These are phyloP conservation scores for Coregonus suidteri DNA, from an alignment of 2,797 vertebrate genomes.

Conservation along the genomic window DNA sequence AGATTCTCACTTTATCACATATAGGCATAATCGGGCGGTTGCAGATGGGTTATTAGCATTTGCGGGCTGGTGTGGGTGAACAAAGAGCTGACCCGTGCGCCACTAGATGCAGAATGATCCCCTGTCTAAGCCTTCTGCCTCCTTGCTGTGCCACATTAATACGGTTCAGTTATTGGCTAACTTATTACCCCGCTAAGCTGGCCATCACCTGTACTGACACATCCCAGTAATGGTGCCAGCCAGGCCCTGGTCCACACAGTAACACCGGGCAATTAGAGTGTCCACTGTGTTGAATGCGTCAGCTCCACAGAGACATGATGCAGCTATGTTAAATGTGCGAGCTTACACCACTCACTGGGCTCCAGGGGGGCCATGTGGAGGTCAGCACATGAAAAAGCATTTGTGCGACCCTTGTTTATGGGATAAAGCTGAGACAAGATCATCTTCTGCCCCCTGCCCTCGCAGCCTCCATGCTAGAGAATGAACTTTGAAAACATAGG, in stretches of 20 bases:
- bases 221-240: neutral
- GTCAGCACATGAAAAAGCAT: neutral
- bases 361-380: neutral
- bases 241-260: neutral
- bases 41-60: too few relatives aligned
- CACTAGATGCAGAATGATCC: neutral
- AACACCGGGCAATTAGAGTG: neutral
- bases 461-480: neutral
- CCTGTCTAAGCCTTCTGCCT: neutral
- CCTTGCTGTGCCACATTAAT: neutral
- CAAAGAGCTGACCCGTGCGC: too few relatives aligned
- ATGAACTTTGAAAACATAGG: neutral
- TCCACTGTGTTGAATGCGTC: neutral
- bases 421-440: neutral
- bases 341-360: neutral
- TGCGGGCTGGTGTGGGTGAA: too few relatives aligned
- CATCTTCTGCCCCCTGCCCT: neutral
- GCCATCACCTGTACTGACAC: neutral
- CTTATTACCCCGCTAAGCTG: neutral
- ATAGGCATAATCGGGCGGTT: too few relatives aligned
- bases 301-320: conserved; percentile 9
- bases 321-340: neutral
- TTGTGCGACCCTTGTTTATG: neutral
- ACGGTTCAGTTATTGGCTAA: neutral
- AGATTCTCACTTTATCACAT: too few relatives aligned